Conservation (phyloP, 2,113 vertebrate genomes). For the Rostratula benghalensis region DNA sequence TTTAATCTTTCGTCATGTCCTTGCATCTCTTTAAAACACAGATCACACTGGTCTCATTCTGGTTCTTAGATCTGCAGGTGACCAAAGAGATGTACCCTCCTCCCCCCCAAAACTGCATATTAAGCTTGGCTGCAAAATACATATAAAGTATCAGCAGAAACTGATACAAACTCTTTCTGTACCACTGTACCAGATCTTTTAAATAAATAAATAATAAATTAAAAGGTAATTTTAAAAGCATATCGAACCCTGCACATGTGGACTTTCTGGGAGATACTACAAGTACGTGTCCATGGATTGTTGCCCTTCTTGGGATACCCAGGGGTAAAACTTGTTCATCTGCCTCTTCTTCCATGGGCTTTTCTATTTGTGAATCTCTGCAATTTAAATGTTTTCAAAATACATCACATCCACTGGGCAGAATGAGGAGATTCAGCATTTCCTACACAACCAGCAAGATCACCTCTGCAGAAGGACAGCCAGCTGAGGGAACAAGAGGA, state of each 20-base stretch:
- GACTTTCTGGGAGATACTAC: not conserved
- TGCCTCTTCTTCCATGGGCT: not conserved
- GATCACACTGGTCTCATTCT: not conserved
- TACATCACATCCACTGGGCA: not conserved
- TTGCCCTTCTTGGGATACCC: not conserved
- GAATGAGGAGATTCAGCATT: not conserved
- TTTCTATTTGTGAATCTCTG: not conserved
- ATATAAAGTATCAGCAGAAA: not conserved
- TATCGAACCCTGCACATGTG: not conserved
- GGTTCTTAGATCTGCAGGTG: not conserved
- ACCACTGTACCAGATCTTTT: rapidly evolving
- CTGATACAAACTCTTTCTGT: not conserved
- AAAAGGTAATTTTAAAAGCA: not conserved
- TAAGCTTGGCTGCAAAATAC: not conserved
- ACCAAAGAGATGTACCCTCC: not conserved
- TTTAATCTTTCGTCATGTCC: rapidly evolving
- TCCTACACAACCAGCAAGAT: not conserved
- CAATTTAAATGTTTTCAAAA: not conserved
- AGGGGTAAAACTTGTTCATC: not conserved
- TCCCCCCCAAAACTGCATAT: not conserved
- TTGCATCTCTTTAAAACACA: not conserved
- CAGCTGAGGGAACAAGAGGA: not conserved
- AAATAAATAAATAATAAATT: not conserved
- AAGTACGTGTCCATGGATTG: rapidly evolving
- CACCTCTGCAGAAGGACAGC: not conserved